Evolutionary conservation across 2,888 invertebrate genomes (phyloP).

Genomic region (Watsonalla binaria): DNA sequence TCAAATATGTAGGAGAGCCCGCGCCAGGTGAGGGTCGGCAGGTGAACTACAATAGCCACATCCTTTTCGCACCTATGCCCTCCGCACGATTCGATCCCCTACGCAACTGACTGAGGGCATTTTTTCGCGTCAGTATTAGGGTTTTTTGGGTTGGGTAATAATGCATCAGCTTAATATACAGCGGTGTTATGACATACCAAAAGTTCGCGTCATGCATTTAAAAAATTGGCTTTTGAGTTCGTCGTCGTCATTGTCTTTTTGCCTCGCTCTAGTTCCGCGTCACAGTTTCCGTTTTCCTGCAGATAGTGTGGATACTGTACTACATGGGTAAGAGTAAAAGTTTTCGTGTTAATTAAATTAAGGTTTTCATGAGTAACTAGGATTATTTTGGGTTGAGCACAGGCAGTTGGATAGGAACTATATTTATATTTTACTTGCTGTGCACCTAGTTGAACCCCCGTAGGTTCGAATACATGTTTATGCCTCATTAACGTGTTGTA

Average conservation of each 20-base stretch:
- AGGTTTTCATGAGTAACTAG: constrained; percentile 2
- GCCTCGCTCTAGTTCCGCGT: constrained; percentile 43
- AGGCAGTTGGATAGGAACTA: neutral
- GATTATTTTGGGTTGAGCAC: neutral
- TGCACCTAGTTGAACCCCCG: too few relatives aligned
- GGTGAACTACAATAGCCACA: constrained; percentile 60
- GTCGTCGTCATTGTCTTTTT: constrained; percentile 45
- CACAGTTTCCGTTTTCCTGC: constrained; percentile 22
- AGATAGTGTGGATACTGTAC: constrained; percentile 15
- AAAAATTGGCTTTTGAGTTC: constrained; percentile 56
- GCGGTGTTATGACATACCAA: constrained; percentile 53
- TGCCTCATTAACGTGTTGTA: too few relatives aligned
- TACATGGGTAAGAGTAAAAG: constrained; percentile 28
- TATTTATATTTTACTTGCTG: too few relatives aligned
- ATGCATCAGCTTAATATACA: constrained; percentile 47
- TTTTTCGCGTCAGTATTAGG: constrained; percentile 47
- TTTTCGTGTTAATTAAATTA: constrained; percentile 48
- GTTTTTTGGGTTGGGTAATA: constrained; percentile 56
- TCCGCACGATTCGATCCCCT: constrained; percentile 24
- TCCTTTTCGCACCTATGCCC: constrained; percentile 47
- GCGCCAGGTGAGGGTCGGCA: constrained; percentile 67
- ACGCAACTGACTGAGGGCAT: constrained; percentile 33
- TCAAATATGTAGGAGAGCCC: constrained; percentile 66
- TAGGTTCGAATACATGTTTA: too few relatives aligned
- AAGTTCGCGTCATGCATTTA: constrained; percentile 46